A percentile compares a stretch with the other conserved stretches of the same genome.
Evolutionary conservation across 1,140 invertebrate species (phyloP).

Genomic region (Drosophila sechellia): DNA sequence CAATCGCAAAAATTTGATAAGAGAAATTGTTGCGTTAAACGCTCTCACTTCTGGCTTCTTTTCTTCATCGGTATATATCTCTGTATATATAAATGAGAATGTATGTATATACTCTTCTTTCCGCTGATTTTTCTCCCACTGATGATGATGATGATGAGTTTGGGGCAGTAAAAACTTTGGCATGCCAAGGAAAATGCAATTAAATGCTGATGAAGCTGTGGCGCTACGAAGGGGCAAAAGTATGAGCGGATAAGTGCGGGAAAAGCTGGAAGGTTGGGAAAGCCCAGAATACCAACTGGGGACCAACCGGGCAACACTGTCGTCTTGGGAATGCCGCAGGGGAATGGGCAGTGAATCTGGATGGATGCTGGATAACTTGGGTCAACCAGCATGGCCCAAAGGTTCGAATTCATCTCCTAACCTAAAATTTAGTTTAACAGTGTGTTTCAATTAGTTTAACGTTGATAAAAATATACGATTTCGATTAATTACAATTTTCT

Average conservation of each 20-base stretch:
- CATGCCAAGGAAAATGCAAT: constrained; percentile 63
- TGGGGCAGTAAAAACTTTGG: constrained; percentile 48
- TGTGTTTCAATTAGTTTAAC: background rate
- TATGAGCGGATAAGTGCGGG: background rate
- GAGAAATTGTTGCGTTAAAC: constrained; percentile 44
- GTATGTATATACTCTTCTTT: background rate
- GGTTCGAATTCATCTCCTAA: constrained; percentile 59
- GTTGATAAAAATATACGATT: no score
- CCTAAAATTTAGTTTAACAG: constrained; percentile 64
- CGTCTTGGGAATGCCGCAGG: constrained; percentile 44
- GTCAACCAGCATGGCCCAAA: constrained; percentile 26
- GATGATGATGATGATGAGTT: constrained; percentile 34
- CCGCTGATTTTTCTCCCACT: constrained; percentile 1
- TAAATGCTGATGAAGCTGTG: constrained; percentile 69
- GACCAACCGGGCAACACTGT: constrained; percentile 60
- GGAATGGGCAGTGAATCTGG: background rate
- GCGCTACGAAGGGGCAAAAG: constrained; percentile 8
- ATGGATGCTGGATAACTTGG: background rate
- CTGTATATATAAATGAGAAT: constrained; percentile 4
- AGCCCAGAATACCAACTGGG: constrained; percentile 32
- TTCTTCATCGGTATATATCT: background rate
- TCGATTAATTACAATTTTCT: background rate
- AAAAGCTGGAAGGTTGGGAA: constrained; percentile 2
- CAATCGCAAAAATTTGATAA: constrained; percentile 40
- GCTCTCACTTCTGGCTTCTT: constrained; percentile 27